These are phyloP conservation scores for Drosophila nr. fundita DNA, from an alignment of 2,888 invertebrate species.

Conservation along the genomic window DNA sequence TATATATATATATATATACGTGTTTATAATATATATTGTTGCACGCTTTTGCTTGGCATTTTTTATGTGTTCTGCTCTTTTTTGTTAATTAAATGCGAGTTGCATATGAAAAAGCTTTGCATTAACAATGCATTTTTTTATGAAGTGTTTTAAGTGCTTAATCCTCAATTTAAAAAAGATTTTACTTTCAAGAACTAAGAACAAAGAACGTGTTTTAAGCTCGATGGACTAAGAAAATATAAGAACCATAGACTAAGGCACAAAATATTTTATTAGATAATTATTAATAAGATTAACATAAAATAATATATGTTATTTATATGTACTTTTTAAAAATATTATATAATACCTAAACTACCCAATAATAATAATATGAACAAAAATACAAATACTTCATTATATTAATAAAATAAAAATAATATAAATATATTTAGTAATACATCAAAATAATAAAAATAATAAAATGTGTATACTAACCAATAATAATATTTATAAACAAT, in stretches of 20 bases:
- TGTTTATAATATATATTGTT: constrained; percentile 29
- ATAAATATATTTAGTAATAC: too few relatives aligned
- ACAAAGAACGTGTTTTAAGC: neutral
- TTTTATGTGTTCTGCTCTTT: constrained; percentile 4
- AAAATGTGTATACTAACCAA: too few relatives aligned
- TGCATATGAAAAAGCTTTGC: constrained; percentile 31
- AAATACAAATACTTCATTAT: too few relatives aligned
- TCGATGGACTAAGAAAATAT: neutral
- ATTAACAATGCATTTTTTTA: constrained; percentile 38
- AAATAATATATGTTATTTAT: neutral
- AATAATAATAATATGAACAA: too few relatives aligned
- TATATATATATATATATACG: constrained; percentile 32
- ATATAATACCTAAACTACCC: too few relatives aligned
- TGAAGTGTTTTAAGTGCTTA: constrained; percentile 41
- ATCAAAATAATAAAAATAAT: too few relatives aligned
- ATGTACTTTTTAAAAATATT: neutral
- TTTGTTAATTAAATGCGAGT: constrained; percentile 47
- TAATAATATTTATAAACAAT: too few relatives aligned
- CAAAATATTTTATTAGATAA: neutral
- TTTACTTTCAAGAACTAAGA: constrained; percentile 2
- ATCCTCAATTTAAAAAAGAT: constrained; percentile 33
- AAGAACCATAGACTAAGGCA: neutral
- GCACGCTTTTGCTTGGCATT: constrained; percentile 20
- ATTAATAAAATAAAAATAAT: too few relatives aligned
- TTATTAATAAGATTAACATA: neutral